Base-by-base conservation (phyloP, 2,888 invertebrate genomes). In the Eupeodes latifasciatus region DNA sequence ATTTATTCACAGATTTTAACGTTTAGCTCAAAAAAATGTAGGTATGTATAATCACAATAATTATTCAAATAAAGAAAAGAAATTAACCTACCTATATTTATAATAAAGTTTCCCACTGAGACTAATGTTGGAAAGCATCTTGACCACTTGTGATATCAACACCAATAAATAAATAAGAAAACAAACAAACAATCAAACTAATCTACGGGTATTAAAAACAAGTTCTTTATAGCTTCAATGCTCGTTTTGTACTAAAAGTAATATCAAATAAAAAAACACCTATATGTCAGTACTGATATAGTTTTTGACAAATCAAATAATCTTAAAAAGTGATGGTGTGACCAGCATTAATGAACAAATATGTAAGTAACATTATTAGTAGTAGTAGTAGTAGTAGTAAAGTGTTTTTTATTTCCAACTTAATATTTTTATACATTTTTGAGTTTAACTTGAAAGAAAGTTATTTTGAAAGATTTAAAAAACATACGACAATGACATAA, bases 91-190 rank as follows among this genome's bases (percentile, higher is more conserved):
- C 83, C 71, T 83, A 40, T 44, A 83, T n/a, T 66, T 44, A 44
- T 49, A 74, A 1, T 49, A 64, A 10, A 83, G 67, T 12, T 72
- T 78, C 27, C 59, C 78, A 12, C 77, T 10, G 57, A 83, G 59
- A 12, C 72, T 19, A 9, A 83, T 16, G 11, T 72, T 59, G 2
- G 67, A 47, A 57, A 72, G 78, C 83, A 83, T 83, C 49, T 66
- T 66, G 14, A 14, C n/a, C n/a, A 55, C 19, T 55, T 19, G 10
- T 11, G 4, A 4, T 47, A 11, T 11, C 12, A 16, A 53, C 16
- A 5, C 12, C 6, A 14, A 34, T 34, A 12, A 59, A 12, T 2
- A 14, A 2, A 5, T 14, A 36, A 6, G 14, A 2, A 14, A 36
- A 62, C 40, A 49, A 51, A 51, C 51, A 44, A 34, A 72, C 16